Evolutionary conservation across 2,113 vertebrate species (phyloP).

Genomic region (Isichthys henryi): DNA sequence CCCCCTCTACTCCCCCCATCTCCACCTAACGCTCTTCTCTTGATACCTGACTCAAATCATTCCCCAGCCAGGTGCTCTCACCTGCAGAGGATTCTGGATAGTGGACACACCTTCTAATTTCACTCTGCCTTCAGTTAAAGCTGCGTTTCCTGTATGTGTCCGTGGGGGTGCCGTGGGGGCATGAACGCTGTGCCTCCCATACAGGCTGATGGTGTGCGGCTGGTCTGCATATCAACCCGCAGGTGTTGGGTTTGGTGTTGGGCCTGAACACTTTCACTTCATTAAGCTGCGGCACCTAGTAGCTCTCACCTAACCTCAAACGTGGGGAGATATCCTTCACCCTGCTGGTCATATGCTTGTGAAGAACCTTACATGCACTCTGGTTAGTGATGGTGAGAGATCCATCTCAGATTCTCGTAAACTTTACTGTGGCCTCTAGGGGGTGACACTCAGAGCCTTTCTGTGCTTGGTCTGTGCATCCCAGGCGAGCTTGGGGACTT

Average conservation of each 20-base stretch:
- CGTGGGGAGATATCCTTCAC: neutral
- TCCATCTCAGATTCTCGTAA: neutral
- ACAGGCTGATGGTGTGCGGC: neutral
- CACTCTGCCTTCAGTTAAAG: neutral
- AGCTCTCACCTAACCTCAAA: neutral
- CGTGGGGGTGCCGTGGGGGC: neutral
- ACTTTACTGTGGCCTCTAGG: neutral
- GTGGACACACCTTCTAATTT: neutral
- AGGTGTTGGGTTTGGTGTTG: too few species aligned
- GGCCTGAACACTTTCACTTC: neutral
- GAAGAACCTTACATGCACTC: neutral
- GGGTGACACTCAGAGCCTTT: neutral
- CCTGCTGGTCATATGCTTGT: neutral
- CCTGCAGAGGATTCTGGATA: neutral
- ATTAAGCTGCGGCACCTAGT: neutral
- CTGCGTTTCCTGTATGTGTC: neutral
- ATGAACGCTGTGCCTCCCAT: neutral
- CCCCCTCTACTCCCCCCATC: neutral
- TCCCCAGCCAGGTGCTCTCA: neutral
- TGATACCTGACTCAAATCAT: neutral
- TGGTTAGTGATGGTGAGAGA: neutral
- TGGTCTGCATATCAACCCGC: too few species aligned
- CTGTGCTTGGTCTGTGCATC: constrained; percentile 22
- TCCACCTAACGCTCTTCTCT: neutral
- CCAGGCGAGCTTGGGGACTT: constrained; percentile 91